Conservation (phyloP, 2,888 invertebrate species). For the Melieria omissa region DNA sequence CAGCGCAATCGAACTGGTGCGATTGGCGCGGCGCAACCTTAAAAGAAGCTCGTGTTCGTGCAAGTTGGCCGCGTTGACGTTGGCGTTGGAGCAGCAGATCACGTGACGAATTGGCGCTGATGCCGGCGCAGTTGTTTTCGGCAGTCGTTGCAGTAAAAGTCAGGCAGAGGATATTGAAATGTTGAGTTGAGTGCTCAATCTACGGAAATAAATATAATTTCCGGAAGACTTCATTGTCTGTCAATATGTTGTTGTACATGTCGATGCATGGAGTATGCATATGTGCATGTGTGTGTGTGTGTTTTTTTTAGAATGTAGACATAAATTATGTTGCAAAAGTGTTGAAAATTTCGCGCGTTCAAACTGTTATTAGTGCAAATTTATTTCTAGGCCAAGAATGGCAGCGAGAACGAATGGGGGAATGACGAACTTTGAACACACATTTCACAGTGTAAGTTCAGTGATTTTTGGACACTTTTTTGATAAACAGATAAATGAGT, state of each 20-base stretch:
- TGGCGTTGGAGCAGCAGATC: conserved; percentile 13
- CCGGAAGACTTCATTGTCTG: conserved; percentile 40
- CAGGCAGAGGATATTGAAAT: conserved; percentile 39
- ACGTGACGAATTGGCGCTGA: conserved; percentile 30
- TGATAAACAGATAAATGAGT: too few species aligned
- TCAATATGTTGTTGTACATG: not conserved
- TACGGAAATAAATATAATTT: conserved; percentile 52
- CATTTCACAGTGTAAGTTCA: too few species aligned
- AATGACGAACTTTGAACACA: too few species aligned
- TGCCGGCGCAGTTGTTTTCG: conserved; percentile 14
- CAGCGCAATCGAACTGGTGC: conserved; percentile 20
- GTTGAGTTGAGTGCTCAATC: conserved; percentile 36
- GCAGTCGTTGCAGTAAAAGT: conserved; percentile 13
- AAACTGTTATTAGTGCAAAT: too few species aligned
- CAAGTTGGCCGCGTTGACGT: conserved; percentile 2
- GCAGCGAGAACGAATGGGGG: too few species aligned
- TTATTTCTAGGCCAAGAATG: too few species aligned
- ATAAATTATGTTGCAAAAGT: too few species aligned
- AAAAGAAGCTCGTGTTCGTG: not conserved
- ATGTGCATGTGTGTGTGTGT: not conserved
- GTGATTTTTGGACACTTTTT: too few species aligned
- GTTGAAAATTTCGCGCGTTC: too few species aligned
- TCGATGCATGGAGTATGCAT: not conserved
- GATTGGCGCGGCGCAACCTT: not conserved
- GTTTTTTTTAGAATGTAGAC: too few species aligned